phyloP scores from a whole-genome alignment of 2,888 invertebrate species.

The Lochmaea crataegi region DNA sequence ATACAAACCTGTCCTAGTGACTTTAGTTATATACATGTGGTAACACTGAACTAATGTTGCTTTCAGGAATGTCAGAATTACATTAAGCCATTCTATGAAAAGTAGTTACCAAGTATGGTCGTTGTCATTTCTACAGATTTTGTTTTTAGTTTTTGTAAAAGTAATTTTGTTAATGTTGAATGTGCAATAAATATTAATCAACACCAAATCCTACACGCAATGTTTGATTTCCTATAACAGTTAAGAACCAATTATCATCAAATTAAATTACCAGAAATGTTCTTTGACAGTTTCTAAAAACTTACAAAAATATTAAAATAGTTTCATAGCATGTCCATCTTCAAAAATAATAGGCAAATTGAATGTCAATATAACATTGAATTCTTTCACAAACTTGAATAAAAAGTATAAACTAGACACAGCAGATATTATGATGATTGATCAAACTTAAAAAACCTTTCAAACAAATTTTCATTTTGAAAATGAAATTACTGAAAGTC shows the following conservation, averaged over 20 bases:
- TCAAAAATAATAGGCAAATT: slow-evolving; percentile 10
- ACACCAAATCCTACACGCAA: too few relatives aligned
- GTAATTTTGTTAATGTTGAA: too few relatives aligned
- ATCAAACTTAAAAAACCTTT: slow-evolving; percentile 3
- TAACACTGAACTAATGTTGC: too few relatives aligned
- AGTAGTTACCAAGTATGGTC: too few relatives aligned
- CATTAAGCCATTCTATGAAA: too few relatives aligned
- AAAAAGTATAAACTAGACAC: slow-evolving; percentile 12
- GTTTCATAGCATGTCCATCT: slow-evolving; percentile 13
- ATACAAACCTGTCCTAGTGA: too few relatives aligned
- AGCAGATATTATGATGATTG: slow-evolving; percentile 14
- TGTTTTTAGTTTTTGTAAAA: too few relatives aligned
- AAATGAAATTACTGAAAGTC: neutral
- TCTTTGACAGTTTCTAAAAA: neutral
- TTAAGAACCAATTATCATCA: neutral
- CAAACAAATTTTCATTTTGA: slow-evolving; percentile 4
- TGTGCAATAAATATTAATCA: too few relatives aligned
- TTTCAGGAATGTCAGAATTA: too few relatives aligned
- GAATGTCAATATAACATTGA: neutral
- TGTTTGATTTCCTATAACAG: neutral
- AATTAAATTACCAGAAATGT: slow-evolving; percentile 1
- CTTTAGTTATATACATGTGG: too few relatives aligned
- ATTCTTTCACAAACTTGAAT: slow-evolving; percentile 20
- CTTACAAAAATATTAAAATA: slow-evolving; percentile 2
- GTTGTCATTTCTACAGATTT: too few relatives aligned